These are phyloP conservation scores for Dinomys branickii DNA, from an alignment of 2,113 vertebrate genomes.

Conservation along the genomic window DNA sequence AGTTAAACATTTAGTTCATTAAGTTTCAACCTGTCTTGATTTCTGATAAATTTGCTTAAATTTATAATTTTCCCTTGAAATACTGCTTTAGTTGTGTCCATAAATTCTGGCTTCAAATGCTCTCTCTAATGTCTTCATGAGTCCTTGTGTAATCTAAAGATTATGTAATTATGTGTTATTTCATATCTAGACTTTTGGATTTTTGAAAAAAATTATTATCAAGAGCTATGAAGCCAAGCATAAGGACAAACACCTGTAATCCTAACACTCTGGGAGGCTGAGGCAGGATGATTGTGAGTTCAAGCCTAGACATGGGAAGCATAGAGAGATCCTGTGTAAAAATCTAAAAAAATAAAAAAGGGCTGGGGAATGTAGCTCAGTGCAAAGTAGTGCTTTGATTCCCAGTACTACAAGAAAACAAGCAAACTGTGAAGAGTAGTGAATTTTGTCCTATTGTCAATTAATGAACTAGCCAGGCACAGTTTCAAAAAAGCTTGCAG, in stretches of 20 bases:
- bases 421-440: background rate
- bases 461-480: background rate
- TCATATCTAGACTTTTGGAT: background rate
- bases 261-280: background rate
- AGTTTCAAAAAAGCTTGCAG: background rate
- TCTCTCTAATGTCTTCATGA: background rate
- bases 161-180: background rate
- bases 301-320: background rate
- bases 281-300: background rate
- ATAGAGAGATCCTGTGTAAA: background rate
- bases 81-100: background rate
- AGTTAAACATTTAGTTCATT: background rate
- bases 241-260: background rate
- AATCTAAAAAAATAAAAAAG: background rate
- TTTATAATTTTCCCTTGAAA: slow-evolving; percentile 8
- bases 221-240: background rate
- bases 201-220: background rate
- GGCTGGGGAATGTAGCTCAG: background rate
- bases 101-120: slow-evolving; percentile 28
- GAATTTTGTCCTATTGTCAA: background rate
- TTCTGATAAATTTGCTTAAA: slow-evolving; percentile 6
- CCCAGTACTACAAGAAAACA: background rate
- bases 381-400: background rate
- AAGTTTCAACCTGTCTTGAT: background rate
- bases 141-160: slow-evolving; percentile 17